Conservation (phyloP, 2,888 invertebrate species). For the Marronus borbonicus region DNA sequence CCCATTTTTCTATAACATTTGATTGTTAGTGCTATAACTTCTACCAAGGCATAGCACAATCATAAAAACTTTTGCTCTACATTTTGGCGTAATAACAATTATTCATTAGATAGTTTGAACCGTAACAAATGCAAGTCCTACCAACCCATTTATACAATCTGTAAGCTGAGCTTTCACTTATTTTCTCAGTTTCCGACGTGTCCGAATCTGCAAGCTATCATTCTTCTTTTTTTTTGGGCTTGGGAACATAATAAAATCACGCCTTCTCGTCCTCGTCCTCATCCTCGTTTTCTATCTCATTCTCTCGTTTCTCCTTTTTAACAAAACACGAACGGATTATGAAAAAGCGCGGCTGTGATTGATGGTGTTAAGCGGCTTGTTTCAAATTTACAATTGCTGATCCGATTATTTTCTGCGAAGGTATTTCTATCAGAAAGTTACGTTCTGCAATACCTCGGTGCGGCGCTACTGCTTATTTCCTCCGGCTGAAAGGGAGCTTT, state of each 20-base stretch:
- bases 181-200: conserved; percentile 4
- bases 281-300: background rate
- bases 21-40: too few relatives aligned
- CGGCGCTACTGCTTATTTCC: conserved; percentile 29
- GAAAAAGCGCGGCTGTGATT: conserved; percentile 55
- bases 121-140: too few relatives aligned
- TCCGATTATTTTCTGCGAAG: conserved; percentile 54
- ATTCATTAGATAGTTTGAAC: too few relatives aligned
- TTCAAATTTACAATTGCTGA: conserved; percentile 63
- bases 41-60: too few relatives aligned
- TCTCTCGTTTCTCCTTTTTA: background rate
- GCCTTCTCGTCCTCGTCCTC: conserved; percentile 16
- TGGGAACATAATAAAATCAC: conserved; percentile 38
- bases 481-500: background rate
- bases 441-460: background rate
- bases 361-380: conserved; percentile 62
- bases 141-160: too few relatives aligned
- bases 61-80: too few relatives aligned
- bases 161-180: background rate
- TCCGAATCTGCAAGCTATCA: background rate
- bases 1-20: too few relatives aligned
- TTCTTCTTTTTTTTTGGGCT: background rate
- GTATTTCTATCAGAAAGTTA: conserved; percentile 26
- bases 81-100: too few relatives aligned
- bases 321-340: conserved; percentile 47